Evolutionary conservation across 2,888 invertebrate genomes (phyloP).

Genomic region (Trileptium ribeirensis): DNA sequence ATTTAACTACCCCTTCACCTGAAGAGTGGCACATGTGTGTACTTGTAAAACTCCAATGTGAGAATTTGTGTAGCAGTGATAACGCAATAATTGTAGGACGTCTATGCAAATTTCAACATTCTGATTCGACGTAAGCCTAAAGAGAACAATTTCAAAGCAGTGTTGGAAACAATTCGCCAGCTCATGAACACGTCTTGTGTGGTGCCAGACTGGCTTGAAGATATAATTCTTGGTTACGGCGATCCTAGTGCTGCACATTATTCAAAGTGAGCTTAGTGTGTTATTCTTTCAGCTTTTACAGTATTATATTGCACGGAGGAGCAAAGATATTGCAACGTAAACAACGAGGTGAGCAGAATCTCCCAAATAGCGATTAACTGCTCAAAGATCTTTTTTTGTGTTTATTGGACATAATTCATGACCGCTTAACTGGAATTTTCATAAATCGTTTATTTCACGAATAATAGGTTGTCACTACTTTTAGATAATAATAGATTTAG

Average conservation of each 20-base stretch:
- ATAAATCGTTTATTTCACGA: too few relatives aligned
- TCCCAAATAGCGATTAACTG: too few relatives aligned
- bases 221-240: slow-evolving; percentile 89
- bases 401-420: neutral
- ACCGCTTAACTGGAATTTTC: too few relatives aligned
- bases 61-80: too few relatives aligned
- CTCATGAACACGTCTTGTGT: slow-evolving; percentile 98
- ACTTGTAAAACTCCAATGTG: too few relatives aligned
- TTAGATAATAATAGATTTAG: too few relatives aligned
- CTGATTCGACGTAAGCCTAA: slow-evolving; percentile 97
- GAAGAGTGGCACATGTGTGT: too few relatives aligned
- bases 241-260: slow-evolving; percentile 96
- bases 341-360: too few relatives aligned
- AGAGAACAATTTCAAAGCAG: slow-evolving; percentile 99
- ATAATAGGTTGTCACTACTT: too few relatives aligned
- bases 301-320: neutral
- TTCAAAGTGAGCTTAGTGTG: slow-evolving; percentile 59
- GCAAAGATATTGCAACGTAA: too few relatives aligned
- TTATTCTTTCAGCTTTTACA: neutral
- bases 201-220: slow-evolving; percentile 65
- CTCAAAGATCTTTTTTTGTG: too few relatives aligned
- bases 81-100: slow-evolving; percentile 59
- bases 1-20: too few relatives aligned
- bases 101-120: slow-evolving; percentile 87
- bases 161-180: slow-evolving; percentile 92